Conservation (phyloP, 2,888 invertebrate genomes). For the Agrotis exclamationis region DNA sequence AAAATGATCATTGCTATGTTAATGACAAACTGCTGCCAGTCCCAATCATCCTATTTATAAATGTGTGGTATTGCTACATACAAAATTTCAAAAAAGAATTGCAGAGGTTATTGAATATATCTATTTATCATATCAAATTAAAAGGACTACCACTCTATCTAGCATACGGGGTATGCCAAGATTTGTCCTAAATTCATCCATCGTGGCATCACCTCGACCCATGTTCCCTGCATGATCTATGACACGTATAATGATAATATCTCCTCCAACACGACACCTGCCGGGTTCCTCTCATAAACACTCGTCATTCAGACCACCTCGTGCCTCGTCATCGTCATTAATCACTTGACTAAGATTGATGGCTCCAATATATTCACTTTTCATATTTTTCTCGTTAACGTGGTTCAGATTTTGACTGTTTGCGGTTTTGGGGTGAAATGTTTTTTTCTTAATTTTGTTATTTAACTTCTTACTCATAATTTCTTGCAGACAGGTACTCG, state of each 20-base stretch:
- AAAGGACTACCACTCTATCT: neutral
- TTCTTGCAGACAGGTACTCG: no score
- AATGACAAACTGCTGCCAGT: no score
- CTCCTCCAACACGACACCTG: constrained; percentile 44
- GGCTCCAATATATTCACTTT: constrained; percentile 65
- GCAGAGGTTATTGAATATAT: no score
- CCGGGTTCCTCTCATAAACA: constrained; percentile 57
- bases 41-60: no score
- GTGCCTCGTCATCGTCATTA: constrained; percentile 68
- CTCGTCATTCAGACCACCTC: constrained; percentile 61
- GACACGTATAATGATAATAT: constrained; percentile 29
- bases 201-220: neutral
- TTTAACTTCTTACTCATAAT: neutral
- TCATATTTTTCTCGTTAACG: constrained; percentile 60
- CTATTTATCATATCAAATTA: no score
- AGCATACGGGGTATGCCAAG: neutral
- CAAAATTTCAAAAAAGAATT: no score
- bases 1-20: no score
- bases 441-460: neutral
- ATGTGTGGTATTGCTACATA: no score
- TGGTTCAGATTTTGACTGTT: constrained; percentile 41
- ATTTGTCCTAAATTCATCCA: constrained; percentile 13
- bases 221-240: constrained; percentile 26
- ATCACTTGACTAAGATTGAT: constrained; percentile 74
- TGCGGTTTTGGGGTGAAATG: neutral